Evolutionary conservation across 2,797 vertebrate species (phyloP).

Genomic region (Centroberyx gerrardi): DNA sequence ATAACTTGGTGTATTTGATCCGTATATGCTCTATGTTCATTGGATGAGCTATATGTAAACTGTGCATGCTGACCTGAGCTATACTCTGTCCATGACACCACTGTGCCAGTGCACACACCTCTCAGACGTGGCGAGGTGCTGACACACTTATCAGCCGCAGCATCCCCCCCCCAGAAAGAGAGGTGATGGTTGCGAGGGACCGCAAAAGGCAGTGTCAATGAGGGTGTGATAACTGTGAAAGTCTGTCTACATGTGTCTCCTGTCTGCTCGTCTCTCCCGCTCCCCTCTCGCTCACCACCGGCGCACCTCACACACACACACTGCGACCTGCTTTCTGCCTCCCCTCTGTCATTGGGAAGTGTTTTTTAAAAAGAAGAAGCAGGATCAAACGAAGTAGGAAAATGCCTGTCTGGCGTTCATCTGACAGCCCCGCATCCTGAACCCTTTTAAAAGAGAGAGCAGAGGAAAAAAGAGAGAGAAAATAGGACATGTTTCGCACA

Average conservation of each 20-base stretch:
- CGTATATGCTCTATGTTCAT: no score
- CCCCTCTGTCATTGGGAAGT: constrained; percentile 74
- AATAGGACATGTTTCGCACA: constrained; percentile 83
- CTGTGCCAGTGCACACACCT: constrained; percentile 28
- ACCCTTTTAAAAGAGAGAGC: constrained; percentile 79
- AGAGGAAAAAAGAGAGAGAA: constrained; percentile 78
- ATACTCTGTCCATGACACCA: constrained; percentile 6
- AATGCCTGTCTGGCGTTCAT: constrained; percentile 82
- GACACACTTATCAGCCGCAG: constrained; percentile 76
- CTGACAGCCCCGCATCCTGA: constrained; percentile 84
- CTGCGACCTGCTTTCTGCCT: constrained; percentile 75
- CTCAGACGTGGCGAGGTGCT: constrained; percentile 63
- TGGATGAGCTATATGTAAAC: no score
- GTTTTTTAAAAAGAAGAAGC: constrained; percentile 74
- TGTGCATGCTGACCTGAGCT: constrained; percentile 21
- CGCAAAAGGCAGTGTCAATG: constrained; percentile 67
- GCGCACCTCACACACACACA: constrained; percentile 41
- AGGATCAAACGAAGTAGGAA: constrained; percentile 83
- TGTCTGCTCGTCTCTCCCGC: constrained; percentile 73
- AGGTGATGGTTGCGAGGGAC: constrained; percentile 63
- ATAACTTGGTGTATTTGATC: no score
- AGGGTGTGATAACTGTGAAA: constrained; percentile 79
- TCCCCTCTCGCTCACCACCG: constrained; percentile 56
- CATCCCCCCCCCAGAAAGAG: constrained; percentile 57
- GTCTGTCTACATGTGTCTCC: constrained; percentile 83